Percentiles rank a stretch among this genome's conserved stretches.
phyloP scores from a whole-genome alignment of 2,888 invertebrate genomes.

The Oscheius onirici region DNA sequence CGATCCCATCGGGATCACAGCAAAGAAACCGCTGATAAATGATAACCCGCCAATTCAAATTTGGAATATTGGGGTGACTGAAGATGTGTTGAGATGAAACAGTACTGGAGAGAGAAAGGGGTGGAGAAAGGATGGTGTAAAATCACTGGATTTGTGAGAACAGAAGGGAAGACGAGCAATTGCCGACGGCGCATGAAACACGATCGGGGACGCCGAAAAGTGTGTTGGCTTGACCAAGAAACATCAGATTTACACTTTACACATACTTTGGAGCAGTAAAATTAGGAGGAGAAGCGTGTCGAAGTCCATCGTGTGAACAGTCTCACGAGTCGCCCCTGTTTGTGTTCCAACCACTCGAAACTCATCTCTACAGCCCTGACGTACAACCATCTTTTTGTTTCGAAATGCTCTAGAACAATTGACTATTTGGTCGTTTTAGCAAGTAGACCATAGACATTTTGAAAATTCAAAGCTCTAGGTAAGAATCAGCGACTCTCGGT shows the following conservation, averaged over 20 bases:
- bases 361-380: constrained; percentile 17
- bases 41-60: no score
- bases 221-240: constrained; percentile 12
- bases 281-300: no score
- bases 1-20: constrained; percentile 20
- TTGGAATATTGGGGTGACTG: no score
- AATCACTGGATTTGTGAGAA: neutral
- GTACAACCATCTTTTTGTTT: constrained; percentile 2
- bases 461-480: no score
- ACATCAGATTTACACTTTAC: constrained; percentile 22
- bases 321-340: constrained; percentile 13
- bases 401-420: neutral
- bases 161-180: constrained; percentile 1
- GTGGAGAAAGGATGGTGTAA: neutral
- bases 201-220: constrained; percentile 19
- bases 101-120: neutral
- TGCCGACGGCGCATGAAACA: constrained; percentile 22
- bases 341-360: constrained; percentile 28
- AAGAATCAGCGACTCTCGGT: no score
- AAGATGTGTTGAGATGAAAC: no score
- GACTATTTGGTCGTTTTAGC: no score
- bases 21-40: no score
- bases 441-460: no score
- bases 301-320: no score
- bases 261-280: neutral